Percentiles rank a stretch among this genome's conserved stretches.
These are phyloP conservation scores for Caenorhabditis macrosperma DNA, from an alignment of 2,888 invertebrate genomes.

Conservation along the genomic window DNA sequence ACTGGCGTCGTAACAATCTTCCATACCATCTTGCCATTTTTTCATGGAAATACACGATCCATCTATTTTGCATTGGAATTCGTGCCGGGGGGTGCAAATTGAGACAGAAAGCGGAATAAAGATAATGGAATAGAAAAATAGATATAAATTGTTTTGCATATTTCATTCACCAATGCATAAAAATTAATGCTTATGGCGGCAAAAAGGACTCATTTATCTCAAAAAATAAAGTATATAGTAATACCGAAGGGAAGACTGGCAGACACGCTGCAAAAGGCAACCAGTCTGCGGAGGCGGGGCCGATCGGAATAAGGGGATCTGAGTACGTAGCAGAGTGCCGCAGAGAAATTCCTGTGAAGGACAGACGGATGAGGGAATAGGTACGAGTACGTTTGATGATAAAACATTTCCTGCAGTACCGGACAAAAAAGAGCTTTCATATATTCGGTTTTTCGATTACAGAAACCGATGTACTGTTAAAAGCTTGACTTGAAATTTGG, in stretches of 20 bases:
- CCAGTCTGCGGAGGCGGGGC: conserved; percentile 31
- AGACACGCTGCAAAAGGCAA: conserved; percentile 38
- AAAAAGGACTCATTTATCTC: conserved; percentile 18
- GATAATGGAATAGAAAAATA: not conserved
- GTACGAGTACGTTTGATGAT: too few relatives aligned
- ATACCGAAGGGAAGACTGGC: conserved; percentile 30
- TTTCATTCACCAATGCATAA: too few relatives aligned
- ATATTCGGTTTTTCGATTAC: too few relatives aligned
- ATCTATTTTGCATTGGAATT: conserved; percentile 63
- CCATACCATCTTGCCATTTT: conserved; percentile 75
- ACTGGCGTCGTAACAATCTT: conserved; percentile 76
- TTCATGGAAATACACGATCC: conserved; percentile 64
- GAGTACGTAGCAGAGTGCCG: not conserved
- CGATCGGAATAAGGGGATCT: not conserved
- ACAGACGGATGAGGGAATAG: not conserved
- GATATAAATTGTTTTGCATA: too few relatives aligned
- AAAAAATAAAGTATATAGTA: conserved; percentile 43
- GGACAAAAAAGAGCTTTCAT: too few relatives aligned
- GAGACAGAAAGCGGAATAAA: not conserved
- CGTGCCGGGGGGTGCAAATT: conserved; percentile 28
- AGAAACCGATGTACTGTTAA: too few relatives aligned
- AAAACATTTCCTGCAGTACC: too few relatives aligned
- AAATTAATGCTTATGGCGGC: not conserved
- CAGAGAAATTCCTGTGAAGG: conserved; percentile 15
- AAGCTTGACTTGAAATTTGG: too few relatives aligned